Evolutionary conservation across 92 coral and sea anemone species (phyloP), one percentile per base, ranked within the genome.

Genomic region (Micromussa lordhowensis): DNA sequence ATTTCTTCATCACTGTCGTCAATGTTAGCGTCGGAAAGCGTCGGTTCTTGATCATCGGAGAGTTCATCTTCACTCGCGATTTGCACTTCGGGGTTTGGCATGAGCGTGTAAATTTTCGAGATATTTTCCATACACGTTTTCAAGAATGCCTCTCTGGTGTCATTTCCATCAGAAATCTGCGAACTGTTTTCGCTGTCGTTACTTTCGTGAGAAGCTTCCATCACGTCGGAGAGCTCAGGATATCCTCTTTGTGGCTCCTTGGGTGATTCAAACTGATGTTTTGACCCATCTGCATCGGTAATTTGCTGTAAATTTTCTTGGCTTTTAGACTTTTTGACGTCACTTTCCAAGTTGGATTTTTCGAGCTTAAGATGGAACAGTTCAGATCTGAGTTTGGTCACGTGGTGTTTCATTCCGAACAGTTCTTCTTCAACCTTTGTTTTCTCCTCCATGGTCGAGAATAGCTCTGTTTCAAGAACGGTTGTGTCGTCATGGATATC

Each of bases 1-100:
- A 95, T 95, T 32, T 91, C 93, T 77, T 95, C 96, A 66, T 95
- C 98, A 53, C 96, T 94, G 86, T 95, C 98, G n/a, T 88, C 96
- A 19, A 94, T 93, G 91, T 92, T 92, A 18, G 96, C 89, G 68
- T 94, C 98, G 10, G 94, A 94, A 76, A 93, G 79, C 34, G 92
- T 92, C 44, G 92, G 94, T 34, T 95, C 93, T 31, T 89, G 96
- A 13, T 90, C 96, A 68, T 95, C 98, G 22, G 98, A 91, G 11
- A 87, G 78, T 11, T 90, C 96, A n/a, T 93, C 98, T 26, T 95
- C 98, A 30, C 96, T 89, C 59, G 89, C 84, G 2, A 93, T 86
- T 55, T 88, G 93, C n/a, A 91, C 95, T 26, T 88, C 96, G 26
- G 92, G 95, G 77, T 85, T 90, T 3, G 98, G 98, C 78, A 92